Evolutionary conservation across 2,888 invertebrate species (phyloP), one percentile per base, ranked within the genome.

Genomic region (Cataglyphis albicans): DNA sequence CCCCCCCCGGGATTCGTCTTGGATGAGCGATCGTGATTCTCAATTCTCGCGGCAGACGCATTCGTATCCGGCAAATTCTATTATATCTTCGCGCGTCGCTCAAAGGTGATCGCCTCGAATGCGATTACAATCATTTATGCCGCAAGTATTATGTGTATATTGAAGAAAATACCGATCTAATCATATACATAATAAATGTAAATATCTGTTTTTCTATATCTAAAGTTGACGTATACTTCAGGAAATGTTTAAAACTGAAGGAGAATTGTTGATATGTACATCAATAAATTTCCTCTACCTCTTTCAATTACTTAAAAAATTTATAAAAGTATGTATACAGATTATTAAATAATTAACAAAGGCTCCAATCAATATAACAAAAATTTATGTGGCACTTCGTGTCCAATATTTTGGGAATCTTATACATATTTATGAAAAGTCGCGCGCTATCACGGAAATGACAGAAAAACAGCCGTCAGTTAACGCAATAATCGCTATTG

Each of bases 401-500:
- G 10, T 41, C 6, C 10, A 35, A 48, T 57, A 52, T 59, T 70
- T 67, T 52, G 25, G 48, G 15, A 44, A 15, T 44, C 44, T 4
- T 4, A 35, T 18, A 52, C 55, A 35, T 35, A 6, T 35, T 65
- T 67, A 29, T n/a, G 61, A 67, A 55, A 76, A 67, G n/a, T 38
- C 61, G 15, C n/a, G 9, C 6, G n/a, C 52, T 52, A 52, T 25
- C 44, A 52, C n/a, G 52, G n/a, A 83, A 72, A 85, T 44, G 65
- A 87, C 80, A 83, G 81, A 74, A 72, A 76, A 76, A 59, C 59
- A 61, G 74, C 25, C 48, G 57, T 81, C 75, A 67, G 84, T 83
- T 80, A 82, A 82, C 75, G 61, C 83, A 87, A 90, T 90, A 89
- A 89, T 89, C 87, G 84, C 80, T 85, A 74, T 38, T 55, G 59